Evolutionary conservation across 2,888 invertebrate species (phyloP), one percentile per base, ranked within the genome.

Genomic region (Leptinotarsa juncta): DNA sequence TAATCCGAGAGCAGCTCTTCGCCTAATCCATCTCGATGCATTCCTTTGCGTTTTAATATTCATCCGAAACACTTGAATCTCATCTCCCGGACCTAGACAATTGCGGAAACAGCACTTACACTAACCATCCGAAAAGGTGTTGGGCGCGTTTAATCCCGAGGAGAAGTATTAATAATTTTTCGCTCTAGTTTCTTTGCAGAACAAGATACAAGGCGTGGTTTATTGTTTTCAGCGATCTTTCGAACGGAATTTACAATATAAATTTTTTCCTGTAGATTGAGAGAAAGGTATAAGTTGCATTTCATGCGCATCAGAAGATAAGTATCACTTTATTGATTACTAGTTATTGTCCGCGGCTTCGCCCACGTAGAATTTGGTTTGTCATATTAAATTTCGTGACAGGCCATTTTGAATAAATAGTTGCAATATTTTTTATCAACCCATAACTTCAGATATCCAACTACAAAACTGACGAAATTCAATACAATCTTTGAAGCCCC

Each of bases 1-100:
- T 89, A 89, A 89, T 89, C 89, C 89, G 84, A 87, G 85, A 87
- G 86, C 86, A 84, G 86, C 86, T 85, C 86, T 83, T 82, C 83
- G 84, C 85, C 87, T 87, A 87, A 87, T 87, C 87, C 87, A 88
- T 87, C 87, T 85, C 86, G 85, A 87, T 86, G 86, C 86, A 85
- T 87, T 86, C 86, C 87, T 86, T 87, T 85, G 82, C 85, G 86
- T 87, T 87, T 87, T 87, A 87, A 87, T 87, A 87, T 87, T 87
- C 87, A 87, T 86, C 84, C 82, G 82, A 85, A 85, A 85, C 85
- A 85, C 84, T 85, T 85, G 85, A 84, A 85, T 85, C 84, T 84
- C 73, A 68, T 71, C 75, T 72, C 73, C 69, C 57, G 55, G 57
- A 82, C 83, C 81, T 82, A 84, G 84, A 86, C 86, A 86, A 86